Conservation (phyloP, 30 jellyfish, hydroid and myxozoan species). For the Sanderia malayensis region DNA sequence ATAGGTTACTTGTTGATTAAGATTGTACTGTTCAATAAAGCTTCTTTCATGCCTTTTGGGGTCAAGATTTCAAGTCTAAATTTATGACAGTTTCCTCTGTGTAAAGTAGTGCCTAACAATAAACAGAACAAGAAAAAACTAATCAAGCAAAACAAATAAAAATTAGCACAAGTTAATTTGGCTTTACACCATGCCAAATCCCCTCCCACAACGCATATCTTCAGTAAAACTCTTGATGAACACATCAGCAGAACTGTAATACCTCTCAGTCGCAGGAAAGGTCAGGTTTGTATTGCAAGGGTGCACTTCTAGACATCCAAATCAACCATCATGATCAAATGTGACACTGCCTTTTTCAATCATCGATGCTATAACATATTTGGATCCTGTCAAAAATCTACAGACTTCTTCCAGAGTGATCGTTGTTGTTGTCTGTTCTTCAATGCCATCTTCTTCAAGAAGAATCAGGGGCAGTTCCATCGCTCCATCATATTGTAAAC, state of each 20-base stretch:
- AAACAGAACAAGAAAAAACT: too few relatives aligned
- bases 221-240: background rate
- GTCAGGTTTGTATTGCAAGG: background rate
- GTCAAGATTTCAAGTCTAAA: too few relatives aligned
- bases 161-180: too few relatives aligned
- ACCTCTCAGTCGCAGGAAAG: background rate
- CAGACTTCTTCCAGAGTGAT: background rate
- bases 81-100: too few relatives aligned
- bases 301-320: background rate
- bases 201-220: background rate
- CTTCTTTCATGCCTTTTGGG: too few relatives aligned
- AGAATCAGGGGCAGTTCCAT: background rate
- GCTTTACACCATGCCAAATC: background rate
- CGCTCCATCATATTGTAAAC: background rate
- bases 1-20: too few relatives aligned
- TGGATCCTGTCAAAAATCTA: background rate
- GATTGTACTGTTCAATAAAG: too few relatives aligned
- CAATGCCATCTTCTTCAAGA: background rate
- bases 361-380: background rate
- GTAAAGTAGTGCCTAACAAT: too few relatives aligned
- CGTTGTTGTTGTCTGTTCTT: background rate
- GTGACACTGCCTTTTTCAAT: background rate
- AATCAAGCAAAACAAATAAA: too few relatives aligned
- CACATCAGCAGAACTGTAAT: background rate
- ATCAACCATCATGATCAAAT: background rate